Conservation (phyloP, 2,888 invertebrate genomes). For the Cephus runcator region DNA sequence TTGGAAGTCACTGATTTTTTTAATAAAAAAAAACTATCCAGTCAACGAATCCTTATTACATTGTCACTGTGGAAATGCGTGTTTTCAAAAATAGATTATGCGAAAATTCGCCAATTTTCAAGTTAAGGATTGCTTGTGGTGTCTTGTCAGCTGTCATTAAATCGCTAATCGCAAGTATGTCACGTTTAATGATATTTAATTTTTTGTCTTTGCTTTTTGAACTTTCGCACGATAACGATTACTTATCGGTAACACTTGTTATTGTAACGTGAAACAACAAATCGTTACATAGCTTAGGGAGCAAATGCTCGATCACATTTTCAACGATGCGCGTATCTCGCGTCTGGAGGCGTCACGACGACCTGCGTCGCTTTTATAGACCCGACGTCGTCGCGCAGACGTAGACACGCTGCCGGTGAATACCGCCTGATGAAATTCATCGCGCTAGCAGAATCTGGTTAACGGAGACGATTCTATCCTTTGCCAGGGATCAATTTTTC, state of each 20-base stretch:
- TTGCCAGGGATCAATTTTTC: background rate
- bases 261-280: background rate
- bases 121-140: too few species aligned
- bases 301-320: conserved; percentile 42
- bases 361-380: conserved; percentile 55
- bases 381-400: conserved; percentile 51
- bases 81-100: background rate
- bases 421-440: background rate
- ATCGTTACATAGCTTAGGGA: background rate
- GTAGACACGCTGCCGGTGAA: conserved; percentile 24
- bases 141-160: background rate
- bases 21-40: background rate
- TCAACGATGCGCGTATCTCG: conserved; percentile 52
- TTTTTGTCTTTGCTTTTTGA: background rate
- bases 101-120: background rate
- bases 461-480: background rate
- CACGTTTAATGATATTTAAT: background rate
- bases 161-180: background rate
- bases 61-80: background rate
- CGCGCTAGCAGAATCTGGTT: background rate
- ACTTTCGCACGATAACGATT: background rate
- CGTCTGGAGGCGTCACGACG: conserved; percentile 59
- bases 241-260: background rate
- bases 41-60: background rate
- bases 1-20: background rate